These are phyloP conservation scores for Ormia ochracea DNA, from an alignment of 2,888 invertebrate genomes.

Conservation along the genomic window DNA sequence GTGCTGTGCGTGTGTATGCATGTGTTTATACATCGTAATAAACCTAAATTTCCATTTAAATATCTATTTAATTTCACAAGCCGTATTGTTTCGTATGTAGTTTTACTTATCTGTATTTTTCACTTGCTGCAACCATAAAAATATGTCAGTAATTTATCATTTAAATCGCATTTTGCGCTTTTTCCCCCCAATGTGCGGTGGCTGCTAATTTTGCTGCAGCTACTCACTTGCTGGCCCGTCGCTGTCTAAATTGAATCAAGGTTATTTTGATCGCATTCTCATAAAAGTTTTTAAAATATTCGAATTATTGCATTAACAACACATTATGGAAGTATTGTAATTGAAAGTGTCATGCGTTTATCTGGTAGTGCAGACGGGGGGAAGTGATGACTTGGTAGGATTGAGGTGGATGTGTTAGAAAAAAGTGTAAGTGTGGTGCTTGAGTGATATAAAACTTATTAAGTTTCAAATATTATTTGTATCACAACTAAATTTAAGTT, in stretches of 20 bases:
- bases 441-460: constrained; percentile 26
- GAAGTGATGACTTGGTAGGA: not conserved
- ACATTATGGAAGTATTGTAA: not conserved
- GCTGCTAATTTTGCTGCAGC: not conserved
- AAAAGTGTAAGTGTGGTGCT: not conserved
- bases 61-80: constrained; percentile 20
- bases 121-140: constrained; percentile 40
- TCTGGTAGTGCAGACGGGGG: not conserved
- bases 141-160: constrained; percentile 49
- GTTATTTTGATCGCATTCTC: constrained; percentile 57
- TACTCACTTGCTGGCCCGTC: not conserved
- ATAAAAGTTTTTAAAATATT: not conserved
- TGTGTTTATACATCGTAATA: constrained; percentile 60
- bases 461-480: constrained; percentile 9
- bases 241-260: constrained; percentile 55
- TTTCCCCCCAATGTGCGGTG: not conserved
- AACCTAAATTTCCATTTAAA: constrained; percentile 43
- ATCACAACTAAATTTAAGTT: constrained; percentile 16
- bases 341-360: not conserved
- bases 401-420: not conserved
- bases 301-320: constrained; percentile 29
- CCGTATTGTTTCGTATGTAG: not conserved
- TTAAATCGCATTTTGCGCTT: constrained; percentile 39
- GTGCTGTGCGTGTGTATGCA: too few relatives aligned
- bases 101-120: constrained; percentile 35